Evolutionary conservation across 2,797 vertebrate genomes (phyloP), one percentile per base, ranked within the genome.

Genomic region (Capromys pilorides): DNA sequence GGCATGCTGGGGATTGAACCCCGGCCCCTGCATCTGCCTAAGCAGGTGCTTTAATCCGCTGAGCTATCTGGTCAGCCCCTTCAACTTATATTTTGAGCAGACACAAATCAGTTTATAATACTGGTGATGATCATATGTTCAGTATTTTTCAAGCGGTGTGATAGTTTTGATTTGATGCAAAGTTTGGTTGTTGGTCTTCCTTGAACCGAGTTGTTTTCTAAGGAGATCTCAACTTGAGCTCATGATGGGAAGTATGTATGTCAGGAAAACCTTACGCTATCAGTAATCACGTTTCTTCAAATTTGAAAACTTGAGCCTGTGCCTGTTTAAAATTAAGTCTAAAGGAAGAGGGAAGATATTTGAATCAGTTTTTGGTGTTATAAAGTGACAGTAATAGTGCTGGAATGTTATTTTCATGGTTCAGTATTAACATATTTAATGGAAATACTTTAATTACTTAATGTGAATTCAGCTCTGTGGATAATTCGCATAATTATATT

Each of bases 361-460:
- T 33, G 49, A 59, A 67, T 93, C 28, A 8, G 59, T 80, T 94
- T 94, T 94, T 73, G 33, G 77, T 91, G 33, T 77, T 81, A 64
- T 67, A 92, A 85, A 83, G 79, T 88, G 22, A 67, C n/a, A 92
- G 45, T 87, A 54, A 19, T 59, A 90, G 49, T 92, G 80, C 86
- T 94, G 88, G 39, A 64, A 86, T 91, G 18, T 88, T 54, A 86
- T 89, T 88, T 90, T 94, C 41, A 61, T 82, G 54, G 13, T 62
- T 79, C 31, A 88, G 57, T 83, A 69, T 49, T 86, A 85, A 31
- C 85, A 2, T 90, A 62, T 94, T 90, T 86, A 85, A 16, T 80
- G 93, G 54, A 92, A 96, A 73, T 75, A 59, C 82, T 88, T 88
- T 96, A 59, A 82, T 59, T n/a, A 54, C 69, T 95, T 79, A 89